Conservation (phyloP, 2,888 invertebrate species). For the Aproaerema taeniolella region DNA sequence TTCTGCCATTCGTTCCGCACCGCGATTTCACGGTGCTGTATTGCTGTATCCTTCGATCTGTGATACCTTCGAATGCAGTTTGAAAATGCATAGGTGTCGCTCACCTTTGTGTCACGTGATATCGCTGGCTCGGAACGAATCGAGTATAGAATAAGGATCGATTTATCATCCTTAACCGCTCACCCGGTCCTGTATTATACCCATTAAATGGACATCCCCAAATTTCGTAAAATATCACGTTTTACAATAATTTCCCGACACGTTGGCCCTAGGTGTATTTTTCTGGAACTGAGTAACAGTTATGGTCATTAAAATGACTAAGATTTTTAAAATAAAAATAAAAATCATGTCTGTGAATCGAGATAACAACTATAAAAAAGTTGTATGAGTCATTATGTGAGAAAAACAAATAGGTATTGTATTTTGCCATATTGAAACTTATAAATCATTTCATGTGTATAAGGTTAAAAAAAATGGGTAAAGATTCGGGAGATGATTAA, state of each 20-base stretch:
- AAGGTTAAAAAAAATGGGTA: too few relatives aligned
- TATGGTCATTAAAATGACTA: too few relatives aligned
- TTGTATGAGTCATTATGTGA: too few relatives aligned
- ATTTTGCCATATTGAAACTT: too few relatives aligned
- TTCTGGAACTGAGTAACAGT: neutral
- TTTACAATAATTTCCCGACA: conserved; percentile 44
- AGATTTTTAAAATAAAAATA: too few relatives aligned
- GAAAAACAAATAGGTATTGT: too few relatives aligned
- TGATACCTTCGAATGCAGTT: conserved; percentile 20
- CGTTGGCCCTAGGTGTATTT: too few relatives aligned
- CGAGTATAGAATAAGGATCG: conserved; percentile 53
- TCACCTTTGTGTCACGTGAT: conserved; percentile 50
- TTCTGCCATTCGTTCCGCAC: conserved; percentile 71
- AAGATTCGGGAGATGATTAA: too few relatives aligned
- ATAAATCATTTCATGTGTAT: too few relatives aligned
- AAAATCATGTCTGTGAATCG: too few relatives aligned
- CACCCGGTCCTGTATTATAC: conserved; percentile 46
- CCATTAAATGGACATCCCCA: conserved; percentile 63
- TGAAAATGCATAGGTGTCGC: conserved; percentile 46
- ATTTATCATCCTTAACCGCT: conserved; percentile 74
- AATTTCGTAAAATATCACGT: conserved; percentile 64
- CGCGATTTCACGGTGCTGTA: conserved; percentile 69
- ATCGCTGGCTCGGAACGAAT: conserved; percentile 67
- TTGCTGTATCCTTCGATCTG: conserved; percentile 51
- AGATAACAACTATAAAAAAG: too few relatives aligned